Conservation (phyloP, 2,113 vertebrate species). For the Uropsilus gracilis region DNA sequence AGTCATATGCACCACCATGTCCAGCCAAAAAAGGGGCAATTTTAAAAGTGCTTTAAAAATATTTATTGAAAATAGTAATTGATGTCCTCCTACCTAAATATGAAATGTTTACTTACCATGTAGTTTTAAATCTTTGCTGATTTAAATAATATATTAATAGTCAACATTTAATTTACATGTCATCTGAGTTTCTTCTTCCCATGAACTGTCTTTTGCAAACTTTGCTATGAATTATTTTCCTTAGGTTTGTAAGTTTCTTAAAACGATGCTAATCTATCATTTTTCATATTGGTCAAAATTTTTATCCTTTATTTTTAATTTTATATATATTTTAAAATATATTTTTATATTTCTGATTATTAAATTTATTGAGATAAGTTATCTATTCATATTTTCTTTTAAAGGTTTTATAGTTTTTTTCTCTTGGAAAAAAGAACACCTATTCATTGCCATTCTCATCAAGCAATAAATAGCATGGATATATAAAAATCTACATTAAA, state of each 20-base stretch:
- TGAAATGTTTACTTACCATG: neutral
- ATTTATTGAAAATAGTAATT: neutral
- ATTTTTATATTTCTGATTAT: neutral
- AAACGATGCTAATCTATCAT: neutral
- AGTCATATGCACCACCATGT: too few species aligned
- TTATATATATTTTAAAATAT: neutral
- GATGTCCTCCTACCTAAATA: neutral
- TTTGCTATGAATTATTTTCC: neutral
- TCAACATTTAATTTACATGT: neutral
- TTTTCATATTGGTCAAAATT: neutral
- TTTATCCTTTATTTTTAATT: neutral
- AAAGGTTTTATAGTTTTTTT: neutral
- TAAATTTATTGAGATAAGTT: constrained; percentile 6
- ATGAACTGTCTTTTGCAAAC: neutral
- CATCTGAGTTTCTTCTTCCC: neutral
- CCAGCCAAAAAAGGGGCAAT: too few species aligned
- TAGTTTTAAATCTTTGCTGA: neutral
- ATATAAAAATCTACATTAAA: too few species aligned
- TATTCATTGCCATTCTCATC: too few species aligned
- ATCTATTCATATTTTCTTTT: neutral
- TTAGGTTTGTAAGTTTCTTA: neutral
- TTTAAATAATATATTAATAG: too few species aligned
- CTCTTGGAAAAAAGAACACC: neutral
- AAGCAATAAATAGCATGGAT: too few species aligned
- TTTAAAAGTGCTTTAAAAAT: neutral